Evolutionary conservation across 2,797 vertebrate genomes (phyloP), one percentile per base, ranked within the genome.

Genomic region (Lates japonicus): DNA sequence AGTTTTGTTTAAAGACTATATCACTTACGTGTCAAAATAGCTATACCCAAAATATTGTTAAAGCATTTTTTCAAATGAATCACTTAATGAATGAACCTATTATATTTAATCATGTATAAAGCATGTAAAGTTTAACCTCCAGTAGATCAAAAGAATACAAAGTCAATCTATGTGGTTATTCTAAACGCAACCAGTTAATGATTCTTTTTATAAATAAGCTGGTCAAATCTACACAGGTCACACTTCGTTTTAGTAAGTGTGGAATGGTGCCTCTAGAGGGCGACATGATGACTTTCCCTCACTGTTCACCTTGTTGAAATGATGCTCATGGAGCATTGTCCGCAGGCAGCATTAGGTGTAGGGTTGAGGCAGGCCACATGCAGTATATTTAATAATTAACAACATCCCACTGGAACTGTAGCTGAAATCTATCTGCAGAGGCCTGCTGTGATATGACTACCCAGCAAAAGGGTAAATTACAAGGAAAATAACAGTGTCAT

Each of bases 241-340:
- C 22, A 19, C 46, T 19, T 70, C 39, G 16, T 63, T 58, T 49
- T 31, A 66, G 25, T 60, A 14, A 19, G 59, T 33, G 49, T 58
- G 11, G 5, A 29, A 12, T 46, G 3, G 2, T 42, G 42, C 87
- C 92, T 90, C 68, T 65, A 90, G 91, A 84, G 83, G 90, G 90
- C 74, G 59, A 59, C 41, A 57, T 76, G 42, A 62, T 57, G 74
- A 29, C 37, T 72, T 63, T 68, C 14, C 37, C 19, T 55, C 25
- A 10, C 35, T 57, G 9, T 41, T 72, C 60, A 59, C 46, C 42
- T 71, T 71, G 67, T 58, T 70, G 69, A 78, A 61, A 69, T 54
- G 61, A 60, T 70, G 70, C 35, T 46, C 57, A 48, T 57, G 9
- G 55, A 71, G 61, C 35, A 49, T 64, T 79, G 57, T 44, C 62